Conservation (phyloP, 2,113 vertebrate species). For the Thalassarche chlororhynchos region DNA sequence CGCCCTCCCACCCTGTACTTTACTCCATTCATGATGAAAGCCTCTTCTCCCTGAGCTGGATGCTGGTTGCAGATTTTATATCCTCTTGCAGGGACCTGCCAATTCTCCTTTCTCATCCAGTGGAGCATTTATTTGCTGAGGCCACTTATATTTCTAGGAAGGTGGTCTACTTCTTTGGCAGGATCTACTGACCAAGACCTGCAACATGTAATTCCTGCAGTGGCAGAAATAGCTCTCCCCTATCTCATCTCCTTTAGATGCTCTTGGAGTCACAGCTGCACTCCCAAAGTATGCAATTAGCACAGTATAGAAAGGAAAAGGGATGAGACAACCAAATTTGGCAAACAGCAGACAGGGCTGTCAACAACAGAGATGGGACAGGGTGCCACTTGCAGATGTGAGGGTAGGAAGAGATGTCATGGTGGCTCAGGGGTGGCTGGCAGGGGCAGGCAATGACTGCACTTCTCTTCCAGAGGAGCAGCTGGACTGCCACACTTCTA, state of each 20-base stretch:
- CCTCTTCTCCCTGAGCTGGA: background rate
- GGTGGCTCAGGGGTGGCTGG: background rate
- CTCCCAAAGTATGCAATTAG: background rate
- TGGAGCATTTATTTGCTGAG: background rate
- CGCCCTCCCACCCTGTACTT: background rate
- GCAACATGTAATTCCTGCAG: background rate
- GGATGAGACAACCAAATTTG: background rate
- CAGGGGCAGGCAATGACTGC: background rate
- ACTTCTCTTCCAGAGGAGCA: conserved; percentile 50
- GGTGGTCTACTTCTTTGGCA: background rate
- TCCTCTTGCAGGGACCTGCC: background rate
- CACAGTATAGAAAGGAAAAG: background rate
- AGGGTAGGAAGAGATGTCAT: background rate
- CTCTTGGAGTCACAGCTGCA: background rate
- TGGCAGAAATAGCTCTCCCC: background rate
- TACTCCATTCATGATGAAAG: background rate
- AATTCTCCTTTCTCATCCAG: background rate
- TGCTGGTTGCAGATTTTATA: background rate
- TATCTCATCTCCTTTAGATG: background rate
- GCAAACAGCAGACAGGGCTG: background rate
- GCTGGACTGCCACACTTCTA: conserved; percentile 44
- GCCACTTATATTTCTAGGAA: background rate
- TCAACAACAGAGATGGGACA: background rate
- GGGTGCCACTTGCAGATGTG: background rate
- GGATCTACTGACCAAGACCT: background rate